Evolutionary conservation across 2,113 vertebrate species (phyloP).

Genomic region (Melierax canorus): DNA sequence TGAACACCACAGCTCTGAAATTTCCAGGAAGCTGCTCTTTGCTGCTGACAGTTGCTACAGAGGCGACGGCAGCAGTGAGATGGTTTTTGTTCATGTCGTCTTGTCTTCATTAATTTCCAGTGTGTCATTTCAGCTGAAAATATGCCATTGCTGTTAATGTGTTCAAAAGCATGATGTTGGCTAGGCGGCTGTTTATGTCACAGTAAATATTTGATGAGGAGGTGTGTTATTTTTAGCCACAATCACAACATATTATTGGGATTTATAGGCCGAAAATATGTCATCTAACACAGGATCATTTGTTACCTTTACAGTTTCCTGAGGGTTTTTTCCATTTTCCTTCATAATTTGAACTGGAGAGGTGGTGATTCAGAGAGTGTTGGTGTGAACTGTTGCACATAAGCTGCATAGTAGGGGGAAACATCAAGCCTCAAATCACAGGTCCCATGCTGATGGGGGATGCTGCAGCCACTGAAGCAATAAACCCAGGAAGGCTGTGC

Average conservation of each 20-base stretch:
- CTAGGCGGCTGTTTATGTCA: neutral
- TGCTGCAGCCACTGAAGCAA: neutral
- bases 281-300: neutral
- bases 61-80: neutral
- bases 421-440: neutral
- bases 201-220: conserved; percentile 32
- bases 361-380: neutral
- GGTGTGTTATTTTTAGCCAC: neutral
- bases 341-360: neutral
- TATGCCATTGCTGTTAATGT: neutral
- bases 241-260: neutral
- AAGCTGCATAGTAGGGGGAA: neutral
- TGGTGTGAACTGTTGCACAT: neutral
- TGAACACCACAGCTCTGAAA: neutral
- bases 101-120: conserved; percentile 5
- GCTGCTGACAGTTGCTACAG: neutral
- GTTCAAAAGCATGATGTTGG: neutral
- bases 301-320: conserved; percentile 8
- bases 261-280: neutral
- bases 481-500: neutral
- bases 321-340: neutral
- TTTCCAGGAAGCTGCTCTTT: neutral
- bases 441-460: neutral
- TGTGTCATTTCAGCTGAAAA: neutral
- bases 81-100: neutral